Evolutionary conservation across 2,797 vertebrate species (phyloP).

Genomic region (Manis crassicaudata): DNA sequence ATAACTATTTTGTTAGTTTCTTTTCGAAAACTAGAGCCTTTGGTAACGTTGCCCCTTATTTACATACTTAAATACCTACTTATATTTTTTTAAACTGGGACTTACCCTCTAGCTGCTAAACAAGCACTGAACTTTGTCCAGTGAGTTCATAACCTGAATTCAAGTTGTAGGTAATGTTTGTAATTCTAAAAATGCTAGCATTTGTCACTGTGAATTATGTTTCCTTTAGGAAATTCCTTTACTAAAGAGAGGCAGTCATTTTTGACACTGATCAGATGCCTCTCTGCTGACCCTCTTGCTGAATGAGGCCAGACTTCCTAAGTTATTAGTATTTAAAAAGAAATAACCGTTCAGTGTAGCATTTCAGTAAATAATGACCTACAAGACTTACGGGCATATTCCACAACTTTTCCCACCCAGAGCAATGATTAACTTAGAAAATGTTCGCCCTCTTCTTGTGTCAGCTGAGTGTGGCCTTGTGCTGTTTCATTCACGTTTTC

Average conservation of each 20-base stretch:
- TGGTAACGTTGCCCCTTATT: neutral
- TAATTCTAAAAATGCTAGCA: constrained; percentile 80
- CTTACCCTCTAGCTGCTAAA: constrained; percentile 34
- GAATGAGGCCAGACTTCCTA: constrained; percentile 72
- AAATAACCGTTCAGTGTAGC: constrained; percentile 83
- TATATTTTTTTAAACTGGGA: constrained; percentile 30
- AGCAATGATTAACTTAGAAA: constrained; percentile 82
- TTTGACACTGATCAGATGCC: constrained; percentile 84
- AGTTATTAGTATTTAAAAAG: constrained; percentile 80
- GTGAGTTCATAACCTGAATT: constrained; percentile 70
- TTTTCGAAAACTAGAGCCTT: neutral
- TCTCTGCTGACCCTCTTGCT: constrained; percentile 83
- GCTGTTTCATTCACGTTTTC: constrained; percentile 86
- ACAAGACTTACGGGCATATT: constrained; percentile 74
- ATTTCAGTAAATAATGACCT: constrained; percentile 81
- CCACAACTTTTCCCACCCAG: constrained; percentile 78
- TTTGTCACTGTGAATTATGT: constrained; percentile 83
- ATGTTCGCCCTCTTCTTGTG: constrained; percentile 78
- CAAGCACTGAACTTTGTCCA: constrained; percentile 62
- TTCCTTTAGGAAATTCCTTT: constrained; percentile 85
- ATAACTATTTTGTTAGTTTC: neutral
- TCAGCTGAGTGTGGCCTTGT: constrained; percentile 80
- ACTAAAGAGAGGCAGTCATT: constrained; percentile 82
- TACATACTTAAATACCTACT: neutral
- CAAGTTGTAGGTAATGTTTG: constrained; percentile 72